Evolutionary conservation across 30 jellyfish, hydroid and myxozoan species (phyloP), one percentile per base, ranked within the genome.

Genomic region (Mastigias papua): DNA sequence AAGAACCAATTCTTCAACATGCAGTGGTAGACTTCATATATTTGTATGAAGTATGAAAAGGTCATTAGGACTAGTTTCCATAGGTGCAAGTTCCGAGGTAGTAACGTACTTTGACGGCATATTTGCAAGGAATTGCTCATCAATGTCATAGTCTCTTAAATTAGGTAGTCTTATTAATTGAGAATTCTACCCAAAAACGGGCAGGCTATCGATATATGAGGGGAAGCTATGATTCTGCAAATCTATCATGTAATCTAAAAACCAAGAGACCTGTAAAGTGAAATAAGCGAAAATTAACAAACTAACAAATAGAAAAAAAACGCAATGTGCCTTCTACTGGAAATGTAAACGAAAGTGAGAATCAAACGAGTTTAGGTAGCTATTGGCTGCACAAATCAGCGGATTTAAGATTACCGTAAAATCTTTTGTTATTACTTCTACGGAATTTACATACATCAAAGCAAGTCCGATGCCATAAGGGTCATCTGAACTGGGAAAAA

Each of bases 171-270:
- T 37, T 27, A 42, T 75, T 75, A 75, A 48, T 11, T 48, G 46
- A 27, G 73, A 75, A 30, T 3, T 75, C 50, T 48, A 49, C 25
- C 57, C 71, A 50, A 75, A 75, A 16, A 48, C 50, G 19, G 86
- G 86, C 35, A 48, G 86, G 26, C 73, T 58, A 35, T 35, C 70
- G 86, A 75, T 50, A 50, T 26, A 17, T 75, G 73, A 48, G 86
- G 73, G 73, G 73, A 75, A n/a, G 34, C 66, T 50, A 48, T 27
- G 66, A 22, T 75, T 50, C 30, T 75, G 86, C 48, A 50, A 10
- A 75, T 15, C 19, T 31, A 58, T 26, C 86, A 75, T 75, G 48
- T 48, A 57, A 57, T 57, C 30, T 19, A 57, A 57, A 57, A 23
- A 57, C 7, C 30, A 23, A 57, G 19, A 57, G 30, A 23, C 7